Evolutionary conservation across 2,797 vertebrate genomes (phyloP).

Genomic region (Argya squamiceps): DNA sequence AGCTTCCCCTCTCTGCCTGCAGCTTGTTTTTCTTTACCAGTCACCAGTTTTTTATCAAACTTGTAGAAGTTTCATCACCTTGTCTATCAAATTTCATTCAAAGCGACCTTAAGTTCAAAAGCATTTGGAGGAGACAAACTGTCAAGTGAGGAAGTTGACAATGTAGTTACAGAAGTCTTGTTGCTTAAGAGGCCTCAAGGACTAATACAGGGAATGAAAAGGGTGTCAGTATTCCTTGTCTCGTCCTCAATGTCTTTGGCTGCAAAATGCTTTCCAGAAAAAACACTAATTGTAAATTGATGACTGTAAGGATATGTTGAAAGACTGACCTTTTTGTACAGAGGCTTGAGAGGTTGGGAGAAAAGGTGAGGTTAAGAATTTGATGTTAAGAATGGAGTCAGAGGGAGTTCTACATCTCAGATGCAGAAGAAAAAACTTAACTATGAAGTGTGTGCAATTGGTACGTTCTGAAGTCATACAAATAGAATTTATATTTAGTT

Average conservation of each 20-base stretch:
- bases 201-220: neutral
- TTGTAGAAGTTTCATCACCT: neutral
- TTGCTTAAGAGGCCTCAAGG: neutral
- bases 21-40: neutral
- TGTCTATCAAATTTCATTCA: neutral
- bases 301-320: neutral
- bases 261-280: neutral
- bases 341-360: neutral
- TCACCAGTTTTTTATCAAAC: neutral
- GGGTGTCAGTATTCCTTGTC: neutral
- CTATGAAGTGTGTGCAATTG: neutral
- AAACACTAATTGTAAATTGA: neutral
- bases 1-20: neutral
- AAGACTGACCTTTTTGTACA: neutral
- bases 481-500: neutral
- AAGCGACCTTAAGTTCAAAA: neutral
- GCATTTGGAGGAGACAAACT: neutral
- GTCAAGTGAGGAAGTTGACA: neutral
- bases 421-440: neutral
- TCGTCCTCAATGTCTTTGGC: neutral
- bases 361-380: neutral
- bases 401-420: neutral
- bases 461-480: neutral
- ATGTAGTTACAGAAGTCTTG: neutral
- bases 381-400: neutral